A percentile compares a stretch with the other conserved stretches of the same genome.
Evolutionary conservation across 2,888 invertebrate genomes (phyloP).

Genomic region (Mesoligia furuncula): DNA sequence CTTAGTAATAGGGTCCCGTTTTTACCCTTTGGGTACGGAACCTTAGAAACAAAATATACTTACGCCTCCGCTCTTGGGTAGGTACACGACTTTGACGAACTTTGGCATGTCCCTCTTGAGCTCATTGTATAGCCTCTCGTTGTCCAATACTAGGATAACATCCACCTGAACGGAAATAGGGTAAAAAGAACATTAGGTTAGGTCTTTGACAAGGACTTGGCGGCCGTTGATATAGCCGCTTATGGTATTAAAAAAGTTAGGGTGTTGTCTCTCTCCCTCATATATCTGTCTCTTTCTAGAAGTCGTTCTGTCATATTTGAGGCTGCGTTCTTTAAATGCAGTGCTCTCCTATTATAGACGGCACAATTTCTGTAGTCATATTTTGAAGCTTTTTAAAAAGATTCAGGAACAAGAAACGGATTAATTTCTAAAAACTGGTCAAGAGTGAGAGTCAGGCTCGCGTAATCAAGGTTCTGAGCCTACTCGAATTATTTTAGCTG

Average conservation of each 20-base stretch:
- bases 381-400: neutral
- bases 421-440: neutral
- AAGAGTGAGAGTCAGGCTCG: no score
- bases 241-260: no score
- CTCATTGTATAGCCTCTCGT: constrained; percentile 98
- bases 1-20: no score
- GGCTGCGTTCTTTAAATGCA: no score
- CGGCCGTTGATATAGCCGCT: no score
- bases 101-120: constrained; percentile 97
- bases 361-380: neutral
- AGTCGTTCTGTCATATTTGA: no score
- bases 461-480: no score
- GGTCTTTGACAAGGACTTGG: neutral
- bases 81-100: constrained; percentile 97
- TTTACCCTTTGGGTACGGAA: no score
- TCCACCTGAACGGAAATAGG: constrained; percentile 91
- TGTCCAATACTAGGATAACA: constrained; percentile 98
- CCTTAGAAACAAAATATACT: constrained; percentile 73
- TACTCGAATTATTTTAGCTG: neutral
- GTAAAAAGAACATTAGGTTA: neutral
- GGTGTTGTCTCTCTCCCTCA: no score
- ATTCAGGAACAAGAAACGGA: no score
- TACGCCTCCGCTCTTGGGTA: constrained; percentile 99
- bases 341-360: neutral
- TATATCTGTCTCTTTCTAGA: no score